Evolutionary conservation across 2,888 invertebrate genomes (phyloP).

Genomic region (Lithophane socia): DNA sequence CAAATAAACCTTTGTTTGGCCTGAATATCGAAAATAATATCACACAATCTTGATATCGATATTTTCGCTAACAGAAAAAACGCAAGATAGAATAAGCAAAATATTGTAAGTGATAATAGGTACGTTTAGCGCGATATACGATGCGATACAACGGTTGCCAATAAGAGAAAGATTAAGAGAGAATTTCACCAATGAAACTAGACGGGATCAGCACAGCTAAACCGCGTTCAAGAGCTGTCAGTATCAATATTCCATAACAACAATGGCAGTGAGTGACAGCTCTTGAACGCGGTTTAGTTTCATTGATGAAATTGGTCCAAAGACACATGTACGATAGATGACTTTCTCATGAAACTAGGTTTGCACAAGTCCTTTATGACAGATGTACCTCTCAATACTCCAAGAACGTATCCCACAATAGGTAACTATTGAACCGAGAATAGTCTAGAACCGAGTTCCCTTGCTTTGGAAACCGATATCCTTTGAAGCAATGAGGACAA

Average conservation of each 20-base stretch:
- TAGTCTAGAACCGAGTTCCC: slow-evolving; percentile 19
- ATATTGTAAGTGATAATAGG: background rate
- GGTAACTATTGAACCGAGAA: slow-evolving; percentile 8
- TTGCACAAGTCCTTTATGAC: slow-evolving; percentile 1
- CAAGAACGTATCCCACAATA: background rate
- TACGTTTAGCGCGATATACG: background rate
- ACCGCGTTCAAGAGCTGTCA: too few relatives aligned
- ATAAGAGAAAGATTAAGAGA: background rate
- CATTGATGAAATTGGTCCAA: too few relatives aligned
- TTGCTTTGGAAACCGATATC: slow-evolving; percentile 53
- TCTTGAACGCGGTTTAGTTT: too few relatives aligned
- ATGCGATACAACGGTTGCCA: background rate
- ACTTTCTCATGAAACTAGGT: background rate
- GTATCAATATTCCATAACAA: too few relatives aligned
- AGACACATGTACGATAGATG: background rate
- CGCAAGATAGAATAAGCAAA: background rate
- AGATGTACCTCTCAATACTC: background rate
- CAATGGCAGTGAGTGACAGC: too few relatives aligned
- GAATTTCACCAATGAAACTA: too few relatives aligned
- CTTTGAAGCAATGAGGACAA: slow-evolving; percentile 51
- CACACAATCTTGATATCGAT: too few relatives aligned
- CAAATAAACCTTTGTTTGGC: background rate
- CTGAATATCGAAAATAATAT: background rate
- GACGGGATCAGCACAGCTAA: too few relatives aligned
- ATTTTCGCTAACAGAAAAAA: background rate